phyloP scores from a whole-genome alignment of 2,888 invertebrate genomes.

The Parnassius orleans region DNA sequence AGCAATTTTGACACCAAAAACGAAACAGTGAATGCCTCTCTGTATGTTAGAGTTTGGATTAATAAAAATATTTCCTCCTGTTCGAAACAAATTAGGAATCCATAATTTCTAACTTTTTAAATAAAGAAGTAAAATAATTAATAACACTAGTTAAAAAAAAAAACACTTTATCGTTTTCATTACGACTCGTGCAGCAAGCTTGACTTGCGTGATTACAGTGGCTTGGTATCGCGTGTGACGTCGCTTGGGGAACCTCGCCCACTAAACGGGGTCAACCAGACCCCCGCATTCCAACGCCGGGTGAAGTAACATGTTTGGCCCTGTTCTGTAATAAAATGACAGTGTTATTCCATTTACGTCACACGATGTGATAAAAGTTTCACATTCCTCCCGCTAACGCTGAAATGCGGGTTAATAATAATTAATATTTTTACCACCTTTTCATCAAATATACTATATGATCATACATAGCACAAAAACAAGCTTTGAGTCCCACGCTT shows the following conservation, averaged over 20 bases:
- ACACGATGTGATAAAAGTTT: constrained; percentile 33
- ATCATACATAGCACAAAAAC: no score
- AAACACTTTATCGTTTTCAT: constrained; percentile 31
- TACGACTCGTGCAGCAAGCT: constrained; percentile 26
- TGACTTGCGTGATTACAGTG: constrained; percentile 74
- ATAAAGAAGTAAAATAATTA: not conserved
- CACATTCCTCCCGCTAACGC: constrained; percentile 25
- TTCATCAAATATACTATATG: no score
- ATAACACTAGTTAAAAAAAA: no score
- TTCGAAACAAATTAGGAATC: not conserved
- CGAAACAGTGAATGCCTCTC: no score
- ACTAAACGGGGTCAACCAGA: constrained; percentile 54
- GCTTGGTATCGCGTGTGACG: constrained; percentile 72
- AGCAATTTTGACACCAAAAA: no score
- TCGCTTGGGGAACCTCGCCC: constrained; percentile 60
- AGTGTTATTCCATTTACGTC: constrained; percentile 63
- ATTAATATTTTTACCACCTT: no score
- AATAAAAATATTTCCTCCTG: not conserved
- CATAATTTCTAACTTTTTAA: not conserved
- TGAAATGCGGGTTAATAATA: not conserved
- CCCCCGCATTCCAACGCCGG: constrained; percentile 65
- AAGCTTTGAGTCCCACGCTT: no score
- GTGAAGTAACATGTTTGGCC: constrained; percentile 72
- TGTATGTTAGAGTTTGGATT: not conserved
- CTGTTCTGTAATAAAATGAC: constrained; percentile 70